phyloP scores from a whole-genome alignment of 2,113 vertebrate genomes.

The Sisor rabdophorus region DNA sequence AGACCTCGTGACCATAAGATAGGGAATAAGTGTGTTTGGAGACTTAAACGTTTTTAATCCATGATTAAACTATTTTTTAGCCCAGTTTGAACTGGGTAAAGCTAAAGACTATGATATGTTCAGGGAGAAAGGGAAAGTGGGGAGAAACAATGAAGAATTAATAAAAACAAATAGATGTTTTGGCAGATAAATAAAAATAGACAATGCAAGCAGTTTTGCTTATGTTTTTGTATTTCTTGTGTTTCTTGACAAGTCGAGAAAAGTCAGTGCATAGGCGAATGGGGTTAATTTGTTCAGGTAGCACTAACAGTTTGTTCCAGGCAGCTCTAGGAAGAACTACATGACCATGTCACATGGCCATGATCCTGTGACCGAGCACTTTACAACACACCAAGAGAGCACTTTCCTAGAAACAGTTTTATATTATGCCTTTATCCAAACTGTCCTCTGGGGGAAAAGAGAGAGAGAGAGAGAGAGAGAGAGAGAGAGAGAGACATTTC shows the following conservation, averaged over 20 bases:
- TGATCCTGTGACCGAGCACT: constrained; percentile 34
- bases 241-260: too few species aligned
- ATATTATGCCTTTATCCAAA: constrained; percentile 46
- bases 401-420: constrained; percentile 52
- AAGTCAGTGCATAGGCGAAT: background rate
- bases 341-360: constrained; percentile 27
- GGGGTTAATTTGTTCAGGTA: constrained; percentile 36
- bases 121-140: too few species aligned
- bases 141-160: too few species aligned
- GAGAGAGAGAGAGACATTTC: background rate
- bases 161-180: too few species aligned
- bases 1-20: too few species aligned
- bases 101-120: background rate
- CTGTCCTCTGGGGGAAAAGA: constrained; percentile 26
- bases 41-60: too few species aligned
- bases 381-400: constrained; percentile 47
- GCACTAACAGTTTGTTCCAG: constrained; percentile 34
- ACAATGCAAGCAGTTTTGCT: too few species aligned
- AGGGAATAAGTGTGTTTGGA: too few species aligned
- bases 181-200: too few species aligned
- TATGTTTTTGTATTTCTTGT: too few species aligned
- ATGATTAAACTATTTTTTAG: too few species aligned
- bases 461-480: background rate
- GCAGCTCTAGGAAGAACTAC: constrained; percentile 29
- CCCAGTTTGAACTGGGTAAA: background rate